Evolutionary conservation across 2,113 vertebrate species (phyloP).

Genomic region (Castor canadensis): DNA sequence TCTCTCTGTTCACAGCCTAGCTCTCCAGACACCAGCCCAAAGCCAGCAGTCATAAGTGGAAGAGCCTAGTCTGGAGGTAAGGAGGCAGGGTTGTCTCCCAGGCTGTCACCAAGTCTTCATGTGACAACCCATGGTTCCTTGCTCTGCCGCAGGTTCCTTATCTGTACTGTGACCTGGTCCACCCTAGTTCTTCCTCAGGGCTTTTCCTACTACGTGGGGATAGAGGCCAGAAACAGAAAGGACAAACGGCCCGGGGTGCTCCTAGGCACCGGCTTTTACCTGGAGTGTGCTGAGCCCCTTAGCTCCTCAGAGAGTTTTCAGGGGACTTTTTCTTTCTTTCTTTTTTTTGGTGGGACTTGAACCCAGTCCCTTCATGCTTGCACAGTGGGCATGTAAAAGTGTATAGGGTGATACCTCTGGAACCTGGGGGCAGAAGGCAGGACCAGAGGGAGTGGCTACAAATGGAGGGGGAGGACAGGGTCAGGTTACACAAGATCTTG

Average conservation of each 20-base stretch:
- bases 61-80: neutral
- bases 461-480: no score
- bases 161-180: neutral
- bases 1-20: neutral
- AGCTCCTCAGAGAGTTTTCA: neutral
- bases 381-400: no score
- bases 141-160: neutral
- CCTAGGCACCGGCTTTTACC: neutral
- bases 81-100: neutral
- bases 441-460: no score
- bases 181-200: neutral
- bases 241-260: fast-evolving
- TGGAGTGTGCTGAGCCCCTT: no score
- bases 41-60: neutral
- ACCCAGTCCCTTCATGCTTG: no score
- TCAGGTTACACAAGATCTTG: no score
- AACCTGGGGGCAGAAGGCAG: no score
- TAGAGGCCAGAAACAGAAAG: neutral
- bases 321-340: neutral
- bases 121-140: neutral
- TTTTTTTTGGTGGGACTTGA: no score
- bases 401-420: no score
- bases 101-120: neutral
- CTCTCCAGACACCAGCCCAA: neutral
- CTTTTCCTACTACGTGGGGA: neutral